Base-by-base conservation (phyloP, 2,888 invertebrate genomes). In the Ceratothoa steindachneri region DNA sequence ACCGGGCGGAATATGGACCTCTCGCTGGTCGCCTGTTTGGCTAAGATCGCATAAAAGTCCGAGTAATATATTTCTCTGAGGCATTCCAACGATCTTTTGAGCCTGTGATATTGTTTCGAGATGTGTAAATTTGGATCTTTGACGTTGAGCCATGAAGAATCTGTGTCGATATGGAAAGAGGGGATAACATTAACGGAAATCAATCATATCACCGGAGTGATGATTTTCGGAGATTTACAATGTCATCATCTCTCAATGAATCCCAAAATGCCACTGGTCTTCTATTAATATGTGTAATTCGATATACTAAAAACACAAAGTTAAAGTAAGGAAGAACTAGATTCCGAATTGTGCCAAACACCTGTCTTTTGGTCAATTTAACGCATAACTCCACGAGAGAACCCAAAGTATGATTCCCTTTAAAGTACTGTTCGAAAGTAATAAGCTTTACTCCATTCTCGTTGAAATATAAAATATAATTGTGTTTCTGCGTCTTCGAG, bases 341-440 rank as follows among this genome's bases (percentile, higher is more conserved):
- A 0, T 60, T 70, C 7, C 28, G 30, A 3, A n/a, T 27, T 5
- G 64, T 19, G 1, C 70, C 64, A 30, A 28, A 60, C 3, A 70
- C 30, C 1, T 60, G n/a, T 9, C 70, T 27, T 53, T 70, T 70
- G 0, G 64, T 64, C 4, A 70, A 55, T 55, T 60, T 70, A 0
- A 64, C 70, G 22, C 55, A 30, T 19, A 30, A 31, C 22, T 70
- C 70, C 28, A 70, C 64, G 12, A 70, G 55, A 1, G 60, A 60
- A 12, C 41, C 70, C 19, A 64, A n/a, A 1, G 30, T 9, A 52
- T 51, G 55, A 28, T 41, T 60, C 1, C 70, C 70, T 12, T 64
- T 70, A 31, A 31, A 55, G 22, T 60, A 64, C 9, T 70, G 70
- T 7, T 60, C 27, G 30, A 70, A 70, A 1, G 15, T 24, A n/a